Evolutionary conservation across 2,797 vertebrate species (phyloP), one percentile per base, ranked within the genome.

Genomic region (Etheostoma nigrum): DNA sequence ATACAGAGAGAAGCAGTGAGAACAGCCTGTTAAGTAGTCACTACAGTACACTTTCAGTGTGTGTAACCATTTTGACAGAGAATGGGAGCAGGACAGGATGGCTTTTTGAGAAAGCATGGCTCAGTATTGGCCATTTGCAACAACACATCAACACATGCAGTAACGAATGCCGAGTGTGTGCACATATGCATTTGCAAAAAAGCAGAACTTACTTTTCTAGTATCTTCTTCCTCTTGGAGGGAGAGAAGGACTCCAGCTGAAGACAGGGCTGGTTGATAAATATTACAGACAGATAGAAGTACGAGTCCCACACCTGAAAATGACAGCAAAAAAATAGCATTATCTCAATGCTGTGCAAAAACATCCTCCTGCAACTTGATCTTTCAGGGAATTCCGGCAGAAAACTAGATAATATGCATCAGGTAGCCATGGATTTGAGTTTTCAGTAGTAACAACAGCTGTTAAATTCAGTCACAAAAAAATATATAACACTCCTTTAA

Each of bases 211-310:
- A 99, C 98, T 98, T 99, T 91, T 99, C 98, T 84, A 99, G 94
- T 40, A 97, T 97, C 71, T 97, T 99, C 94, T 99, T 99, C 92
- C 96, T 97, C 92, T 99, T 99, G 45, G 98, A 98, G 74, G 97
- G 96, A 76, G 97, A 97, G 92, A 99, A 99, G 90, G 97, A 96
- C 92, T 99, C 98, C 78, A 99, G 93, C 73, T 99, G 98, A 60
- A 99, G 95, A 92, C 98, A 99, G 71, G 98, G 94, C 90, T 99
- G 98, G 91, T 99, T 99, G 94, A 99, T 99, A 89, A 99, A 99
- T 93, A 99, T 98, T 71, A 99, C 98, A 55, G 98, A 98, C 62
- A 99, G 96, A 76, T 97, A 99, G 93, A 99, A 99, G 90, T 99
- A 99, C 65, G 98, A 99, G 91, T 99, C 97, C 98, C 98, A 99